Conservation (phyloP, 2,888 invertebrate species). For the Eristalis pertinax region DNA sequence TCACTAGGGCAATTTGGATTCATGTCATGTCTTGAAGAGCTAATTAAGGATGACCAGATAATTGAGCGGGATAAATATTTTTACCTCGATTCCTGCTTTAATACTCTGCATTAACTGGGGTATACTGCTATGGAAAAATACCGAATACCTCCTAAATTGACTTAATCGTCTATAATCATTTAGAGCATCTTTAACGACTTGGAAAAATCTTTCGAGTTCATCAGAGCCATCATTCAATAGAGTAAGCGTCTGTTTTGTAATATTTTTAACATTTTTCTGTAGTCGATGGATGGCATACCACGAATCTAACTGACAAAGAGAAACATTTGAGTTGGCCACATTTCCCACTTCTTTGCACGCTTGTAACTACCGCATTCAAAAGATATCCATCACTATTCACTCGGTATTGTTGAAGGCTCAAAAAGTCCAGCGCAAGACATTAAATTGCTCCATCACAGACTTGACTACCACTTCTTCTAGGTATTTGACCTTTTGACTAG, state of each 20-base stretch:
- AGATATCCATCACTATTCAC: neutral
- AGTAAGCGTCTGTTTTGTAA: too few species aligned
- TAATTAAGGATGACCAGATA: neutral
- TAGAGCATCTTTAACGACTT: too few species aligned
- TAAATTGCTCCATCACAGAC: neutral
- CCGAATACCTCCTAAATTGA: too few species aligned
- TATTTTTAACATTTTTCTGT: too few species aligned
- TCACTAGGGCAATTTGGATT: neutral
- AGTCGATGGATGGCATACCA: neutral
- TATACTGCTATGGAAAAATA: too few species aligned
- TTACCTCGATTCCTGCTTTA: too few species aligned
- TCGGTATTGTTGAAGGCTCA: neutral
- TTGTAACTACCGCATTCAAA: constrained; percentile 2
- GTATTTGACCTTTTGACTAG: constrained; percentile 32
- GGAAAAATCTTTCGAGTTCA: too few species aligned
- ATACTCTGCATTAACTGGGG: too few species aligned
- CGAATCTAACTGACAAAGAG: neutral
- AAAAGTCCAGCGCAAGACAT: neutral
- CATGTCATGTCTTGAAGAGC: neutral
- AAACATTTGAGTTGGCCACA: neutral
- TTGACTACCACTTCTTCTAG: constrained; percentile 22
- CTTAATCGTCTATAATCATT: too few species aligned
- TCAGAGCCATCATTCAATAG: too few species aligned
- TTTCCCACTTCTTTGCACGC: neutral
- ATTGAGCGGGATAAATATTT: too few species aligned